phyloP scores from a whole-genome alignment of 2,113 vertebrate species.

The Eublepharis macularius region DNA sequence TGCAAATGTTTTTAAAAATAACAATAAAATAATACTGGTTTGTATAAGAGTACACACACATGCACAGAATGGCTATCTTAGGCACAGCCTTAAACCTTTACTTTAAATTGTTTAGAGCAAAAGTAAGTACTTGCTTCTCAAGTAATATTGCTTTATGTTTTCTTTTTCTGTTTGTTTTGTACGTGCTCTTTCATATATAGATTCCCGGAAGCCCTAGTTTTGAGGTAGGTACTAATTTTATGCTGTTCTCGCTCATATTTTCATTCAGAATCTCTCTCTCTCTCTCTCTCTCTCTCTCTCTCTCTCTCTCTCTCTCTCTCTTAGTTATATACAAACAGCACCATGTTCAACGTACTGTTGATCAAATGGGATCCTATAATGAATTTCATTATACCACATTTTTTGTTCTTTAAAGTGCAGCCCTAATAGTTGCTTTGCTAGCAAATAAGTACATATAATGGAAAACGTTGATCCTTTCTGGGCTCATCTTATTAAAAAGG shows the following conservation, averaged over 20 bases:
- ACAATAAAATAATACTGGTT: too few relatives aligned
- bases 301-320: too few relatives aligned
- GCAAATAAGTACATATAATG: background rate
- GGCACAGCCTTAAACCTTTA: too few relatives aligned
- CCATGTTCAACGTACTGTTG: background rate
- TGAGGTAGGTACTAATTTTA: constrained; percentile 84
- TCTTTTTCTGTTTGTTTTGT: constrained; percentile 50
- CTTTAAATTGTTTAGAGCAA: too few relatives aligned
- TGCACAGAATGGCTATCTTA: too few relatives aligned
- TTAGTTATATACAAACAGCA: too few relatives aligned
- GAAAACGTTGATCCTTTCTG: background rate
- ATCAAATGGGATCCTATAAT: background rate
- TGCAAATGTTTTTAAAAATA: too few relatives aligned
- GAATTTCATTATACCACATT: background rate
- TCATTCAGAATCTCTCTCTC: background rate
- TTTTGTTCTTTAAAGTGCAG: too few relatives aligned
- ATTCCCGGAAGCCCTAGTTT: constrained; percentile 86
- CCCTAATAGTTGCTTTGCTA: background rate
- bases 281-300: too few relatives aligned
- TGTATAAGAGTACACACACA: too few relatives aligned
- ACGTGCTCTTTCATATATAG: constrained; percentile 61
- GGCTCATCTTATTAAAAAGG: background rate
- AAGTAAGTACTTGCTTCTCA: constrained; percentile 37
- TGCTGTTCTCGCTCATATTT: background rate
- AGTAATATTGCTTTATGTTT: constrained; percentile 71